These are phyloP conservation scores for Stichodactyla mertensii DNA, from an alignment of 64 coral and sea anemone genomes.

Conservation along the genomic window DNA sequence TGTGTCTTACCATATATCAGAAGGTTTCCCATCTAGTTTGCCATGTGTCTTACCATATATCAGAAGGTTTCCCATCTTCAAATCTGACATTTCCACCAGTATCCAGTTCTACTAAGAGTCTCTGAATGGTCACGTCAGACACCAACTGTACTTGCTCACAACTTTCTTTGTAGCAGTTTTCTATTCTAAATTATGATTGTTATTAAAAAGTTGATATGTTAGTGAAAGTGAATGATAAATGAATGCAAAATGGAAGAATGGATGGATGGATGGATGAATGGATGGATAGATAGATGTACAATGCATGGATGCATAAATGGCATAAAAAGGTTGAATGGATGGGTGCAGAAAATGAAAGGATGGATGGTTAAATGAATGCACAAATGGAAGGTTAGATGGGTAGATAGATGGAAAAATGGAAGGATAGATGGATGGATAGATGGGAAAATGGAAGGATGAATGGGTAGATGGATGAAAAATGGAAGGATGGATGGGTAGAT, in stretches of 20 bases:
- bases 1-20: no score
- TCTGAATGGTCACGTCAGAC: constrained; percentile 76
- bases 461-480: no score
- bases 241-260: no score
- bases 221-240: background rate
- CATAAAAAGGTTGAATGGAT: no score
- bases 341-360: no score
- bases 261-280: no score
- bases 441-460: no score
- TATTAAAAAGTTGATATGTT: background rate
- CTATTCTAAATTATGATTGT: constrained; percentile 56
- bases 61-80: constrained; percentile 78
- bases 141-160: constrained; percentile 80
- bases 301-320: no score
- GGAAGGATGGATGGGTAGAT: no score
- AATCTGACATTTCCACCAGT: constrained; percentile 96
- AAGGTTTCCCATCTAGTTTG: background rate
- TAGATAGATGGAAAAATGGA: background rate
- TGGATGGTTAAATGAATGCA: no score
- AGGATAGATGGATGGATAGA: background rate
- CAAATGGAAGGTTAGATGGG: no score
- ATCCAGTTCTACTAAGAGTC: constrained; percentile 79
- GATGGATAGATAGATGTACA: no score
- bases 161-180: constrained; percentile 70
- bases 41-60: constrained; percentile 56